Base-by-base conservation (phyloP, 2,888 invertebrate species). In the Caenorhabditis afra region DNA sequence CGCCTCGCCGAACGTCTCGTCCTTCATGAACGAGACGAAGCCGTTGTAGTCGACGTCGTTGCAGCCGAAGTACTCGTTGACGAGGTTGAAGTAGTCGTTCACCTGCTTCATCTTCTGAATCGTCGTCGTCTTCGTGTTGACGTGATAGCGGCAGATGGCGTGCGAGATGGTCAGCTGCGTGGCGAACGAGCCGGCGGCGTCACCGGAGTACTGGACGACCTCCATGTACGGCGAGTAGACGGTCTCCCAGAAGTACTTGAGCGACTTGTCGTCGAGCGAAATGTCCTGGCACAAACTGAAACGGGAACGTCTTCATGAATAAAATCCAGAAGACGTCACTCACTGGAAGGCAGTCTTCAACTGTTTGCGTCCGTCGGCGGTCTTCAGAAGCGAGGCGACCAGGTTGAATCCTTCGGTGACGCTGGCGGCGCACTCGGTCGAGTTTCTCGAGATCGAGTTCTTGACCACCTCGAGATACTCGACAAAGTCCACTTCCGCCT, bases 141-240 rank as follows among this genome's bases (percentile, higher is more conserved):
- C 4, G 61, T 84, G 83, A 55, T 74, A 84, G 5, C 76, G 68
- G 49, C 83, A 84, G 67, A 84, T 84, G 23, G 83, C 83, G 39
- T 82, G 59, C 16, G 77, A 53, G 57, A 84, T 79, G 29, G 78
- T 84, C 29, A 84, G 41, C 14, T 74, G 55, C 14, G 61, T 81
- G 59, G 73, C 74, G 71, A 78, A 84, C 29, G 59, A 12, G 3
- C 75, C 83, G 29, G 81, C 81, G 49, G 81, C 77, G 55, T 84
- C 82, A 14, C 82, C 95, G 90, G 97, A 96, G 91, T 97, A 97
- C 89, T 97, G 97, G 0, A 97, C 96, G 47, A 96, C 93, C 47
- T 94, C 95, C 61, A 95, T 96, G 91, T 97, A 95, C 91, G 95
- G 94, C 52, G 94, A 93, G 0, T 96, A 94, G 49, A 97, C 91